phyloP scores from a whole-genome alignment of 2,113 vertebrate species.

The Oncorhynchus mykiss region DNA sequence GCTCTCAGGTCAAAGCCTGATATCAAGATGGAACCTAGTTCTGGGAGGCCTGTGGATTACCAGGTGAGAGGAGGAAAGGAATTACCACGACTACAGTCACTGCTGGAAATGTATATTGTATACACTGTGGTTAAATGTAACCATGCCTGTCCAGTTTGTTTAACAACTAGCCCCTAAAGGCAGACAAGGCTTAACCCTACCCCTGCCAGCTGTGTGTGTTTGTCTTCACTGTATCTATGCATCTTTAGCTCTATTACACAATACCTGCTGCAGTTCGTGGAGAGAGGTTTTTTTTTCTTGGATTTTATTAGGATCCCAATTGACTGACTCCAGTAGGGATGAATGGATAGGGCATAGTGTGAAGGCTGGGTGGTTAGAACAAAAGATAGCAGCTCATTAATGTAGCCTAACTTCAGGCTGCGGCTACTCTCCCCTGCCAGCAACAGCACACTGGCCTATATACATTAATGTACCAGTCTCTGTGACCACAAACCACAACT shows the following conservation, averaged over 20 bases:
- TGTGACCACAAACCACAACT: no score
- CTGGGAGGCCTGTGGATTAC: conserved; percentile 93
- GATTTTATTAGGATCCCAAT: no score
- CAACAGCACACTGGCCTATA: no score
- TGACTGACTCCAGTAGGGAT: not conserved
- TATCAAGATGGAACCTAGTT: conserved; percentile 94
- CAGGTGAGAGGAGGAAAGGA: conserved; percentile 73
- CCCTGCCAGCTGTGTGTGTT: conserved; percentile 9
- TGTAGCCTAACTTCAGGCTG: not conserved
- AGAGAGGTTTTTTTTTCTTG: not conserved
- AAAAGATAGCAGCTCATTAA: not conserved
- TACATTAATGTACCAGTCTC: not conserved
- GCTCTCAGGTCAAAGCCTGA: conserved; percentile 90
- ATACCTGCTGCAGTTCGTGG: not conserved
- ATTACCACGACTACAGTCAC: no score
- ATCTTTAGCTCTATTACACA: not conserved
- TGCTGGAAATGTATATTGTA: not conserved
- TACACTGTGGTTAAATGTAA: not conserved
- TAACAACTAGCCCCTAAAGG: no score
- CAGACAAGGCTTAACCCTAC: no score
- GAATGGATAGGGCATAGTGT: not conserved
- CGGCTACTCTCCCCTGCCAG: not conserved
- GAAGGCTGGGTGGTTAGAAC: not conserved
- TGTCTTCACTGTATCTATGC: not conserved
- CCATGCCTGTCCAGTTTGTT: no score